phyloP scores from a whole-genome alignment of 2,888 invertebrate genomes.

The Andrena haemorrhoa region DNA sequence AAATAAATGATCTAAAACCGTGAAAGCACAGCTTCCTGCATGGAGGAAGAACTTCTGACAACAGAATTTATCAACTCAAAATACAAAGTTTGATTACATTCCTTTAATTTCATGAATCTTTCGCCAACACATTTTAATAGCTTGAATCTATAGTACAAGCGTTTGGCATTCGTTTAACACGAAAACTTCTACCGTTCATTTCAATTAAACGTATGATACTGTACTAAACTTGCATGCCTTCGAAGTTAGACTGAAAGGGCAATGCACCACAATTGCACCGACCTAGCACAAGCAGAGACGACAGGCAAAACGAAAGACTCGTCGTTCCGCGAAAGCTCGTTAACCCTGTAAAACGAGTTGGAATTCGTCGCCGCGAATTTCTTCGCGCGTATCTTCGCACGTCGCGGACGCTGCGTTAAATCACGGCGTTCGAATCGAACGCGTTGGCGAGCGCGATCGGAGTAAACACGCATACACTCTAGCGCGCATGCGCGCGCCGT shows the following conservation, averaged over 20 bases:
- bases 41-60: no score
- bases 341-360: conserved; percentile 3
- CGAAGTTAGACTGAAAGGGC: neutral
- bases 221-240: neutral
- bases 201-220: neutral
- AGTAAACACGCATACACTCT: conserved; percentile 33
- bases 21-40: no score
- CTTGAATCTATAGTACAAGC: no score
- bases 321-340: conserved; percentile 9
- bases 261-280: neutral
- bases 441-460: conserved; percentile 25
- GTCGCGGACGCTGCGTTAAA: conserved; percentile 15
- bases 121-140: no score
- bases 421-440: conserved; percentile 25
- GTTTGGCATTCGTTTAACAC: no score
- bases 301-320: neutral
- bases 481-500: conserved; percentile 38
- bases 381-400: neutral
- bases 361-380: conserved; percentile 2
- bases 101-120: no score
- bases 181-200: no score
- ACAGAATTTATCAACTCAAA: no score
- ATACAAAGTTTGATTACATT: no score
- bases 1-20: no score
- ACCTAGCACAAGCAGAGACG: neutral